Evolutionary conservation across 2,888 invertebrate genomes (phyloP).

Genomic region (Altica lythri): DNA sequence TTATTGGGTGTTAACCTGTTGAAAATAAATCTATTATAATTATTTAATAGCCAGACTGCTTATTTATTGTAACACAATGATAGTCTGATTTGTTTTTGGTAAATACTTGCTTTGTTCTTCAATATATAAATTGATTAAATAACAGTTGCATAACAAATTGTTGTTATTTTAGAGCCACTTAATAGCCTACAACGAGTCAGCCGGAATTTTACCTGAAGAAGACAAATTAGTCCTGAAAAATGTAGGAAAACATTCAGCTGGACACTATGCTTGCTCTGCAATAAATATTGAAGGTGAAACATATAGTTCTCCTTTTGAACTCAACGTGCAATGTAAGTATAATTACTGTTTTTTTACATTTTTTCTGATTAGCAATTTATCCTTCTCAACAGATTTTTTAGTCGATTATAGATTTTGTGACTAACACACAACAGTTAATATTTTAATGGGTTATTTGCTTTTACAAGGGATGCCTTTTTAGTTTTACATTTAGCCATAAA

Average conservation of each 20-base stretch:
- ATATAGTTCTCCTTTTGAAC: conserved; percentile 72
- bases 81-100: not conserved
- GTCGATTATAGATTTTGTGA: too few species aligned
- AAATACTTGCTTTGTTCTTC: not conserved
- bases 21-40: too few species aligned
- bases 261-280: conserved; percentile 81
- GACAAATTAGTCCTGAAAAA: conserved; percentile 71
- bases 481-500: too few species aligned
- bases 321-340: conserved; percentile 81
- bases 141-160: too few species aligned
- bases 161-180: conserved; percentile 62
- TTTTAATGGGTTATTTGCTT: too few species aligned
- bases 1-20: too few species aligned
- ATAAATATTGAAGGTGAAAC: conserved; percentile 81
- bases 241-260: conserved; percentile 71
- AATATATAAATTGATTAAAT: not conserved
- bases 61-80: too few species aligned
- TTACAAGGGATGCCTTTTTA: too few species aligned
- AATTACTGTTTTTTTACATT: not conserved
- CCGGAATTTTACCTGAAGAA: conserved; percentile 69
- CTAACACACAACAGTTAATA: too few species aligned
- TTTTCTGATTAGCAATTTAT: not conserved
- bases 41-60: too few species aligned
- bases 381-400: not conserved
- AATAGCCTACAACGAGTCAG: conserved; percentile 68